Evolutionary conservation across 2,888 invertebrate genomes (phyloP).

Genomic region (Lagria hirta): DNA sequence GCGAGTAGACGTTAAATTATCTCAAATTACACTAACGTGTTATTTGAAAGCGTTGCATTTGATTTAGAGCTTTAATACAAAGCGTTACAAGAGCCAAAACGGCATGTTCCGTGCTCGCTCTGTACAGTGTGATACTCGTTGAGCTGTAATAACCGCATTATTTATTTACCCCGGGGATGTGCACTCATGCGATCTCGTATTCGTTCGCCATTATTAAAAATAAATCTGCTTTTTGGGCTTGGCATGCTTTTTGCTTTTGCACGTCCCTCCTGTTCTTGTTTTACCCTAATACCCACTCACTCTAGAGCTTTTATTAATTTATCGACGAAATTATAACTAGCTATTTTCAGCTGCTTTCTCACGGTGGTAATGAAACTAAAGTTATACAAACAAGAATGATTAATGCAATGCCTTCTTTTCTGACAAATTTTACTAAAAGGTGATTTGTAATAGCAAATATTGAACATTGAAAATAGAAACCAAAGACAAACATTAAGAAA

Average conservation of each 20-base stretch:
- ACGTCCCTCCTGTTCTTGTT: neutral
- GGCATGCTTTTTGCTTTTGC: slow-evolving; percentile 12
- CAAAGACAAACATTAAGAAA: too few species aligned
- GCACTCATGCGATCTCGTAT: slow-evolving; percentile 45
- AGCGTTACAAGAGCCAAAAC: slow-evolving; percentile 34
- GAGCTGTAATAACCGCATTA: slow-evolving; percentile 54
- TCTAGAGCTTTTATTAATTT: too few species aligned
- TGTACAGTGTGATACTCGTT: slow-evolving; percentile 43
- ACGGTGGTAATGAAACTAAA: too few species aligned
- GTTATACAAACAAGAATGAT: too few species aligned
- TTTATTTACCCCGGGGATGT: slow-evolving; percentile 52
- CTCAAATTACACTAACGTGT: slow-evolving; percentile 48
- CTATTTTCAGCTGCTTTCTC: too few species aligned
- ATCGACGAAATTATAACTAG: too few species aligned
- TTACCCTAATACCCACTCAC: too few species aligned
- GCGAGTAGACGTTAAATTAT: slow-evolving; percentile 51
- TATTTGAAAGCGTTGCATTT: slow-evolving; percentile 23
- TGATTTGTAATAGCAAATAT: too few species aligned
- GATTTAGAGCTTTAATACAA: slow-evolving; percentile 28
- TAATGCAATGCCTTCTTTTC: too few species aligned
- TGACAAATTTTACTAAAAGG: too few species aligned
- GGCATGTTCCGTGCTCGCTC: slow-evolving; percentile 31
- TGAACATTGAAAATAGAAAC: too few species aligned
- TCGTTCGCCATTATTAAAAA: slow-evolving; percentile 52
- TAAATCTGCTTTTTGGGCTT: slow-evolving; percentile 45